A percentile compares a stretch with the other conserved stretches of the same genome.
These are phyloP conservation scores for Protobothrops mucrosquamatus DNA, from an alignment of 2,113 vertebrate species.

Conservation along the genomic window DNA sequence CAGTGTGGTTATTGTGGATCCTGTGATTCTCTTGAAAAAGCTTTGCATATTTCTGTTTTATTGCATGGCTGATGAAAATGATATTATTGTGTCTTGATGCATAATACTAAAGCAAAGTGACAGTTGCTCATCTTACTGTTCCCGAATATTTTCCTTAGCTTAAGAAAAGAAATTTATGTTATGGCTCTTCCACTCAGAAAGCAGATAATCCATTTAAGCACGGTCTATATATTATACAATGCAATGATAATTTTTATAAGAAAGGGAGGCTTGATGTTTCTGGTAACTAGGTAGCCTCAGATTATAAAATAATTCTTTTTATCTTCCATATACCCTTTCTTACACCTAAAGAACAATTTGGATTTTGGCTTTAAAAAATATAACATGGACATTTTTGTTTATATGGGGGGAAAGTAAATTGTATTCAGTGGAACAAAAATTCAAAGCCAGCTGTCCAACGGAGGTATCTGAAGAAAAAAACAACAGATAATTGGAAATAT, in stretches of 20 bases:
- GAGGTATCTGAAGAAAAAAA: not conserved
- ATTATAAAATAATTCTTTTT: slow-evolving; percentile 13
- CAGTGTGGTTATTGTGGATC: slow-evolving; percentile 72
- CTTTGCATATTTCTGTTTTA: slow-evolving; percentile 66
- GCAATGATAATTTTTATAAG: slow-evolving; percentile 42
- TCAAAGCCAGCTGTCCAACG: not conserved
- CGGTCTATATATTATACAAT: slow-evolving; percentile 51
- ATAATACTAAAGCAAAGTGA: slow-evolving; percentile 56
- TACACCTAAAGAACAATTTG: not conserved
- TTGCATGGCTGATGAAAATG: slow-evolving; percentile 65
- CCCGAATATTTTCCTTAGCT: slow-evolving; percentile 55
- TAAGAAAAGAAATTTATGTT: slow-evolving; percentile 56
- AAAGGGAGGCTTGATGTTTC: slow-evolving; percentile 49
- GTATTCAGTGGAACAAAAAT: not conserved
- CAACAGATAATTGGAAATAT: not conserved
- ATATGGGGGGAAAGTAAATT: not conserved
- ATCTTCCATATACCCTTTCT: not conserved
- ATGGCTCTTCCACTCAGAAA: slow-evolving; percentile 61
- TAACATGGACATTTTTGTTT: not conserved
- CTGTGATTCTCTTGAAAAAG: slow-evolving; percentile 68
- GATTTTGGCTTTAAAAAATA: not conserved
- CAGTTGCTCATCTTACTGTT: slow-evolving; percentile 51
- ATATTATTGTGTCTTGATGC: slow-evolving; percentile 61
- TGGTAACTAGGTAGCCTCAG: slow-evolving; percentile 20
- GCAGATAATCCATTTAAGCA: slow-evolving; percentile 62